Conservation (phyloP, 2,888 invertebrate species). For the Drosophila lutescens region DNA sequence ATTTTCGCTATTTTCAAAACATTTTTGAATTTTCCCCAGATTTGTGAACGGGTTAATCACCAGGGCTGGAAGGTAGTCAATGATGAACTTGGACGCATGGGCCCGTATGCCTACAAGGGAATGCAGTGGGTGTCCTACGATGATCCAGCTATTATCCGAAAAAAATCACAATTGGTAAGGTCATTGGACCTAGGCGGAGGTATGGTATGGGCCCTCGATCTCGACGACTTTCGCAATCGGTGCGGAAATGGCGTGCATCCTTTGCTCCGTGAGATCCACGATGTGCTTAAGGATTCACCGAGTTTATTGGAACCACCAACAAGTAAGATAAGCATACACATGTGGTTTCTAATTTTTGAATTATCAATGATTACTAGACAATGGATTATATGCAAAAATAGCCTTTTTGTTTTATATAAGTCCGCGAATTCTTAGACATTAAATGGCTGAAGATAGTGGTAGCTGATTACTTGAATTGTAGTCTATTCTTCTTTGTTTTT, state of each 20-base stretch:
- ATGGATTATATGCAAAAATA: too few relatives aligned
- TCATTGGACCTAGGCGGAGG: constrained; percentile 92
- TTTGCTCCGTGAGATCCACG: constrained; percentile 90
- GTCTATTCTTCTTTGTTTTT: too few relatives aligned
- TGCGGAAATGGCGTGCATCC: constrained; percentile 93
- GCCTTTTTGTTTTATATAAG: too few relatives aligned
- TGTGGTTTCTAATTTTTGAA: not conserved
- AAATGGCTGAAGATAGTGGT: too few relatives aligned
- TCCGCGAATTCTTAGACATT: too few relatives aligned
- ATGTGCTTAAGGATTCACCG: constrained; percentile 87
- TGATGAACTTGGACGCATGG: constrained; percentile 91
- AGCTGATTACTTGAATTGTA: too few relatives aligned
- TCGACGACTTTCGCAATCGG: constrained; percentile 92
- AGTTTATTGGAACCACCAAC: constrained; percentile 66
- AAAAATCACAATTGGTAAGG: constrained; percentile 92
- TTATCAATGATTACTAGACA: too few relatives aligned
- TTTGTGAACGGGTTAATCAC: constrained; percentile 91
- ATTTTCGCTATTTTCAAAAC: too few relatives aligned
- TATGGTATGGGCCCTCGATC: constrained; percentile 96
- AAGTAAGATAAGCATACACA: constrained; percentile 62
- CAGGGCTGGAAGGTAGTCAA: constrained; percentile 92
- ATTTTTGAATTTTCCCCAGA: constrained; percentile 84
- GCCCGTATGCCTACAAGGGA: constrained; percentile 94
- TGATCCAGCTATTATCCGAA: constrained; percentile 90
- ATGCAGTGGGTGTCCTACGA: constrained; percentile 97